Conservation (phyloP, 2,113 vertebrate species). For the Phocoena sinus region DNA sequence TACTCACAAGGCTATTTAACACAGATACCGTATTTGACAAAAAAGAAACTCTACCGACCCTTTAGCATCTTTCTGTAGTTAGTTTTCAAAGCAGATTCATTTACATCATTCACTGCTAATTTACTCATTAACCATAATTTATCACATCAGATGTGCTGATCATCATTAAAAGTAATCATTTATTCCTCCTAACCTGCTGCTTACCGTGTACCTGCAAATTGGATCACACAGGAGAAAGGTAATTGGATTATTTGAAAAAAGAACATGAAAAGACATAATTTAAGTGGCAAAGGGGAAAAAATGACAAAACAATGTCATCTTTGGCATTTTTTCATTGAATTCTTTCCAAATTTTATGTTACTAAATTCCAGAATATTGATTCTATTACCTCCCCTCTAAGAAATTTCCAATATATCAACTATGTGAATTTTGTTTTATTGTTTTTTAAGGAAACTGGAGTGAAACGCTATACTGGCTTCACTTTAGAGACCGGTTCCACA, state of each 20-base stretch:
- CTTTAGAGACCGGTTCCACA: background rate
- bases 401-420: background rate
- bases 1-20: background rate
- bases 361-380: background rate
- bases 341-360: background rate
- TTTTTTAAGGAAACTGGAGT: background rate
- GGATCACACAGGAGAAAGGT: slow-evolving; percentile 63
- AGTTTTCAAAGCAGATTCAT: slow-evolving; percentile 59
- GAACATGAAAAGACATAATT: slow-evolving; percentile 11
- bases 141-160: slow-evolving; percentile 70
- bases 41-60: background rate
- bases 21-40: background rate
- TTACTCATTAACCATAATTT: slow-evolving; percentile 77
- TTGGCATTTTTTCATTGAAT: background rate
- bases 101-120: slow-evolving; percentile 71
- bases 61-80: slow-evolving; percentile 37
- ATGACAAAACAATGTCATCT: background rate
- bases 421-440: background rate
- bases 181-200: slow-evolving; percentile 67
- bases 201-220: slow-evolving; percentile 70
- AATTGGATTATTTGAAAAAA: slow-evolving; percentile 72
- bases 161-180: slow-evolving; percentile 73
- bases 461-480: background rate
- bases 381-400: background rate
- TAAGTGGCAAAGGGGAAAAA: background rate